These are phyloP conservation scores for Arothron firmamentum DNA, from an alignment of 2,113 vertebrate species.

Conservation along the genomic window DNA sequence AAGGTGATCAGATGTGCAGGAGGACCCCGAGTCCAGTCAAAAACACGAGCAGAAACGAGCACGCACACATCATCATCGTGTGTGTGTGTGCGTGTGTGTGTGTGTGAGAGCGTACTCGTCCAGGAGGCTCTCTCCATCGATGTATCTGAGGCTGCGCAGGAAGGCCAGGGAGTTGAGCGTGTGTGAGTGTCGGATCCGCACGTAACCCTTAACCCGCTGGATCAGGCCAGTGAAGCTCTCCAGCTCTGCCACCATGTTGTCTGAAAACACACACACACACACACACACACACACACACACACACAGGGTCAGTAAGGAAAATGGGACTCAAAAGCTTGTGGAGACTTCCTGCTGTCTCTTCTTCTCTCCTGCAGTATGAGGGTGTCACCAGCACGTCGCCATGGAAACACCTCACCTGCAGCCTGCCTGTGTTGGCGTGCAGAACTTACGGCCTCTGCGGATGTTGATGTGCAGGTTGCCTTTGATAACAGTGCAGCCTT, in stretches of 20 bases:
- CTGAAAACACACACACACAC: slow-evolving; percentile 58
- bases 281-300: not conserved
- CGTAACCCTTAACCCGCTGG: slow-evolving; percentile 91
- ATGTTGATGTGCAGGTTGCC: slow-evolving; percentile 96
- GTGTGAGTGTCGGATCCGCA: slow-evolving; percentile 91
- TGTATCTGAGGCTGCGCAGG: slow-evolving; percentile 88
- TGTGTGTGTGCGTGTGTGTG: not conserved
- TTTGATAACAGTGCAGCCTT: slow-evolving; percentile 93
- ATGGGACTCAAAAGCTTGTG: not conserved
- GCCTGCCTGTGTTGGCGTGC: not conserved
- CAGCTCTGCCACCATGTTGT: slow-evolving; percentile 93
- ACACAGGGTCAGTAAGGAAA: not conserved
- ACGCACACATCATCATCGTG: no score
- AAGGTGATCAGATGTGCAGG: no score
- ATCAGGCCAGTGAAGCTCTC: slow-evolving; percentile 96
- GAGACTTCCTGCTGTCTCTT: not conserved
- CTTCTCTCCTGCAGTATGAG: no score
- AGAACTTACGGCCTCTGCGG: slow-evolving; percentile 92
- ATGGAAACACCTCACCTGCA: not conserved
- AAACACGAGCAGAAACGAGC: no score
- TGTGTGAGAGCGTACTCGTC: slow-evolving; percentile 77
- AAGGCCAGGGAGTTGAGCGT: slow-evolving; percentile 91
- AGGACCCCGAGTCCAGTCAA: no score
- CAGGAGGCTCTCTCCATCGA: slow-evolving; percentile 86
- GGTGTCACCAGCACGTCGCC: no score